These are phyloP conservation scores for Etheostoma perlongum DNA, from an alignment of 2,797 vertebrate genomes.

Conservation along the genomic window DNA sequence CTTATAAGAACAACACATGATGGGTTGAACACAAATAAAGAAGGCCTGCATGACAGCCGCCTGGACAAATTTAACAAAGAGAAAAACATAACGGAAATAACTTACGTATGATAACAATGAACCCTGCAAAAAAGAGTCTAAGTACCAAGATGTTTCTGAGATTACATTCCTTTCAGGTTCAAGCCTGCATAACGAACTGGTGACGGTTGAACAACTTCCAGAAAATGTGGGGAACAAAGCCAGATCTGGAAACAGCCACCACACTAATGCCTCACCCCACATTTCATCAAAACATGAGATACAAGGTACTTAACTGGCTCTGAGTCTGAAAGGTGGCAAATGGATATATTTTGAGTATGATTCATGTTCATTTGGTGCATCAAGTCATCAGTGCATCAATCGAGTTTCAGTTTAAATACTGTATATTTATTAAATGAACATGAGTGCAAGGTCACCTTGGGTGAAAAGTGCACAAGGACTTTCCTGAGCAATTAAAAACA, in stretches of 20 bases:
- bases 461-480: not conserved
- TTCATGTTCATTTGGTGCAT: not conserved
- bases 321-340: conserved; percentile 19
- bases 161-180: conserved; percentile 3
- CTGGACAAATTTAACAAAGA: conserved; percentile 8
- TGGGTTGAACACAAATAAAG: conserved; percentile 3
- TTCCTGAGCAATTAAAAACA: conserved; percentile 15
- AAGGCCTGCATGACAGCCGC: not conserved
- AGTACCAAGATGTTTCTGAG: conserved; percentile 7
- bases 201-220: conserved; percentile 5
- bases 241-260: conserved; percentile 9
- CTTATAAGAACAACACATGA: not conserved
- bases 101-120: not conserved
- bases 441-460: not conserved
- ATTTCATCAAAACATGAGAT: conserved; percentile 11
- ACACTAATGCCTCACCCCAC: not conserved
- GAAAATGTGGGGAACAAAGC: conserved; percentile 1
- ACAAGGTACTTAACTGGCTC: not conserved
- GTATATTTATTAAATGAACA: conserved; percentile 10
- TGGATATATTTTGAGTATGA: not conserved
- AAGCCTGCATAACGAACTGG: not conserved
- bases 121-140: not conserved
- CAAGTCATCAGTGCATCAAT: not conserved
- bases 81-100: not conserved
- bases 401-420: not conserved